phyloP scores from a whole-genome alignment of 1,140 invertebrate species.

The Pogonognathellus flavescens region DNA sequence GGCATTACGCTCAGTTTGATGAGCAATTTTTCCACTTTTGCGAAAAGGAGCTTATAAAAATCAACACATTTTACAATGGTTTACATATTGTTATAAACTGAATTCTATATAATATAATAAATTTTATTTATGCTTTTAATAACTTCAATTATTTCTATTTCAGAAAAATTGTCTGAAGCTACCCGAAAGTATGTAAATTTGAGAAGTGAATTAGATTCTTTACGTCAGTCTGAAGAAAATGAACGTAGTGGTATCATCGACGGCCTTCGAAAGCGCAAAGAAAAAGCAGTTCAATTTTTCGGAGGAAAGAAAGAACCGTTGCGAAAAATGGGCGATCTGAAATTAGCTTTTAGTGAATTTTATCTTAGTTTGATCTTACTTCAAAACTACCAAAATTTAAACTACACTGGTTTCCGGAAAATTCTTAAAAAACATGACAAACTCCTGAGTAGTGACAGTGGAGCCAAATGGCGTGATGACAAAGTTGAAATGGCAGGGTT shows the following conservation, averaged over 20 bases:
- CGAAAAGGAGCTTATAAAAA: slow-evolving; percentile 87
- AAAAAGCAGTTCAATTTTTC: slow-evolving; percentile 64
- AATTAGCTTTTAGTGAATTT: slow-evolving; percentile 99
- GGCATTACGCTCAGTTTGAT: slow-evolving; percentile 95
- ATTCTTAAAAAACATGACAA: slow-evolving; percentile 99
- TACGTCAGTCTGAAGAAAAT: slow-evolving; percentile 74
- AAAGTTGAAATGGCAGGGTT: slow-evolving; percentile 96
- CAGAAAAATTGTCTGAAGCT: slow-evolving; percentile 97
- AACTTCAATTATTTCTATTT: background rate
- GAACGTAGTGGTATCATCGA: slow-evolving; percentile 54
- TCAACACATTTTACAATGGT: slow-evolving; percentile 89
- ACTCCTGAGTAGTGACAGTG: slow-evolving; percentile 77
- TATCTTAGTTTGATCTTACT: slow-evolving; percentile 92
- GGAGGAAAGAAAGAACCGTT: slow-evolving; percentile 73
- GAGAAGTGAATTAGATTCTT: slow-evolving; percentile 87
- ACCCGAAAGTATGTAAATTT: slow-evolving; percentile 93
- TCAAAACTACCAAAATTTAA: slow-evolving; percentile 93
- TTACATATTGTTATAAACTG: slow-evolving; percentile 54
- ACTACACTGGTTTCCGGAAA: slow-evolving; percentile 99
- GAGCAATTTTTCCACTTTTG: slow-evolving; percentile 91
- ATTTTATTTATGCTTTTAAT: background rate
- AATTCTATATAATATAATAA: background rate
- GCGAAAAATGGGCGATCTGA: slow-evolving; percentile 91
- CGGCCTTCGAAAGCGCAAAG: slow-evolving; percentile 61
- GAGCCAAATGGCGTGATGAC: slow-evolving; percentile 89